These are phyloP conservation scores for Eupsilia transversa DNA, from an alignment of 2,888 invertebrate genomes.

Conservation along the genomic window DNA sequence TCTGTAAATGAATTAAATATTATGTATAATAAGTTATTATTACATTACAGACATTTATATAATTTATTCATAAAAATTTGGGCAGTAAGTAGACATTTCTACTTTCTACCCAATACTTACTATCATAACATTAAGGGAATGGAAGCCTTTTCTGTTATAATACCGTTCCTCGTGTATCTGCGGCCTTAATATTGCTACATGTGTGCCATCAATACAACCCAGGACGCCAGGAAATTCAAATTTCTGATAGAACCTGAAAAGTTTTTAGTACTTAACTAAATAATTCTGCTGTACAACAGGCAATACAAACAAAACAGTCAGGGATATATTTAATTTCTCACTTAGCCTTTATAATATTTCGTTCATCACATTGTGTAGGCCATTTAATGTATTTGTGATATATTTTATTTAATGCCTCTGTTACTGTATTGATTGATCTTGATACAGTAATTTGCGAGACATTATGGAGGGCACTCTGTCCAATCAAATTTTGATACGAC, in stretches of 20 bases:
- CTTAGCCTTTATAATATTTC: constrained; percentile 9
- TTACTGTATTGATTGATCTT: not conserved
- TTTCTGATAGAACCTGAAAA: constrained; percentile 14
- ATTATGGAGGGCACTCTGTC: not conserved
- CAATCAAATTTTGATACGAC: constrained; percentile 10
- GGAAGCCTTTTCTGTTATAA: not conserved
- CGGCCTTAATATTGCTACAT: too few species aligned
- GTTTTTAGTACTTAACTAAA: not conserved
- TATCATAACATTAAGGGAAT: not conserved
- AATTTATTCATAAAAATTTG: not conserved
- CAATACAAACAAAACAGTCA: not conserved
- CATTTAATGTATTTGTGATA: constrained; percentile 8
- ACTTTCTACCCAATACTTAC: constrained; percentile 1
- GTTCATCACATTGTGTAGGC: constrained; percentile 4
- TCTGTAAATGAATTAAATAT: too few species aligned
- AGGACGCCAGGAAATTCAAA: too few species aligned
- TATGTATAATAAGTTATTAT: too few species aligned
- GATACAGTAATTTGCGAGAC: not conserved
- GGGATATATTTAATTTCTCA: not conserved
- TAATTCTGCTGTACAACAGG: not conserved
- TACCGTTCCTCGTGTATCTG: not conserved
- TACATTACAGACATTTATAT: too few species aligned
- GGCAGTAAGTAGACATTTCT: not conserved
- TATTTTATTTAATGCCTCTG: not conserved
- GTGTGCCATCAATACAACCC: too few species aligned